Base-by-base conservation (phyloP, 2,797 vertebrate species). In the Cottoperca gobio region DNA sequence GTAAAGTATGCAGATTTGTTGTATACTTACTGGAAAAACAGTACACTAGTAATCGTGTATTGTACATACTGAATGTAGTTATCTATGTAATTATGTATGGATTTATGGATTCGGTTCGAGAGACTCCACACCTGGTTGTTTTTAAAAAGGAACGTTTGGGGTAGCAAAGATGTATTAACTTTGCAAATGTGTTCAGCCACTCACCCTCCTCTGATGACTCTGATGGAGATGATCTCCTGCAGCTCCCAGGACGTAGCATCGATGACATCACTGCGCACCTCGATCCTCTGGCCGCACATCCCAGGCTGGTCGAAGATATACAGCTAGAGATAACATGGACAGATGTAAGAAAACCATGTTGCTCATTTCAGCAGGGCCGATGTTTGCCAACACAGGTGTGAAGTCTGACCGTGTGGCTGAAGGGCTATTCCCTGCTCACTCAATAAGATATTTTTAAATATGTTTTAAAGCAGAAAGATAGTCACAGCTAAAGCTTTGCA, bases 201-300 rank as follows among this genome's bases (percentile, higher is more conserved):
- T 95, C 91, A 99, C 98, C 97, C 96, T 89, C 98, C 97, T 84
- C 98, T 93, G 61, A 99, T 61, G 57, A 99, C 97, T 48, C 94
- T 90, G 61, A 98, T 83, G 78, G 96, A 99, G 85, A 97, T 95
- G 43, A 94, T 95, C 62, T 94, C 94, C 0, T 89, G 92, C 54
- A 97, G 94, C 24, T 95, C 88, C 97, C 97, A 99, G 21, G 91
- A 8, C 0, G 96, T 97, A 45, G 96, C 94, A 0, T 99, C 96
- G 0, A 91, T 63, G 7, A 95, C 4, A 0, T 99, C 97, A 0
- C 94, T 78, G 59, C 92, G 95, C 21, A 99, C 88, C 82, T 97
- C 97, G 14, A 93, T 92, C 86, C 92, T 92, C 33, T 95, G 90
- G 1, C 98, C 97, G 0, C 82, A 86, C 75, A 97, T 94, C 28